Conservation (phyloP, 2,113 vertebrate genomes). For the Asarcornis scutulata region DNA sequence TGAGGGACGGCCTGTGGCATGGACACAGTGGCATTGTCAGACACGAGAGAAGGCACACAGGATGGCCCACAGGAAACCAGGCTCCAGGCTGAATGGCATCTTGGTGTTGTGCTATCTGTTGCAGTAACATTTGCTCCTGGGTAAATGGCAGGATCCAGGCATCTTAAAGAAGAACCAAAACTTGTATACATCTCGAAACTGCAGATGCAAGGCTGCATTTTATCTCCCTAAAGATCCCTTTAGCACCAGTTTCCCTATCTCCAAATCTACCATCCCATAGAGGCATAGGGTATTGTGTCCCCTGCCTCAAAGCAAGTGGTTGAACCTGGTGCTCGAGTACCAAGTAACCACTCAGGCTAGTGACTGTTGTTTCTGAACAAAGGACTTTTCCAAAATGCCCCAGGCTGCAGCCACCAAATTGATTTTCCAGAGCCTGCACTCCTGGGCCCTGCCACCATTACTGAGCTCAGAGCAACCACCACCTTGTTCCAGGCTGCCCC, state of each 20-base stretch:
- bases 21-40: fast-evolving
- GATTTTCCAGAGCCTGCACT: not conserved
- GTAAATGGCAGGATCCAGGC: not conserved
- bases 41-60: not conserved
- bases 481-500: not conserved
- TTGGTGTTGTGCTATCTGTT: not conserved
- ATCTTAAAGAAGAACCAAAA: not conserved
- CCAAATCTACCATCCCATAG: fast-evolving
- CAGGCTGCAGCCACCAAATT: not conserved
- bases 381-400: not conserved
- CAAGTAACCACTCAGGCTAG: not conserved
- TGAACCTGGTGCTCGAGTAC: not conserved
- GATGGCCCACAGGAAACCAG: not conserved
- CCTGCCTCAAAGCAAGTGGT: not conserved
- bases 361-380: not conserved
- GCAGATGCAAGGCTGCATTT: not conserved
- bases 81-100: not conserved
- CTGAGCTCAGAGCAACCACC: not conserved
- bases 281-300: fast-evolving
- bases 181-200: not conserved
- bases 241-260: not conserved
- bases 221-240: not conserved
- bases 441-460: not conserved
- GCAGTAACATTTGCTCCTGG: not conserved
- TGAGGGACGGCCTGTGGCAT: not conserved